Evolutionary conservation across 2,113 vertebrate genomes (phyloP), one percentile per base, ranked within the genome.

Genomic region (Hymenochirus boettgeri): DNA sequence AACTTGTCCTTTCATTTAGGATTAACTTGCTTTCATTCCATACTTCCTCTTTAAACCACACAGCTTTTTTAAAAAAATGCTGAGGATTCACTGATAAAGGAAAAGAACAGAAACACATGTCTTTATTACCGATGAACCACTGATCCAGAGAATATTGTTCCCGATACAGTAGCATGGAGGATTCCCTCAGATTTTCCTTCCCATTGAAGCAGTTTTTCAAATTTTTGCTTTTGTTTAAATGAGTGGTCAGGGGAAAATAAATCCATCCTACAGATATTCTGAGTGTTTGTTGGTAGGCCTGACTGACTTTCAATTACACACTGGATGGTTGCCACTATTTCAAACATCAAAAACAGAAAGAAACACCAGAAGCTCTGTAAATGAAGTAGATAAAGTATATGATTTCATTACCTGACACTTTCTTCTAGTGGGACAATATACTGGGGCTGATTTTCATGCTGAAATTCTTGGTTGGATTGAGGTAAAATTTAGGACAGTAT

Each of bases 301-400:
- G 65, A 58, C 47, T 69, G 47, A 25, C 56, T 69, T 69, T 69
- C 65, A 67, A 67, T 67, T 67, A 67, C 64, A 67, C 65, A 69
- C 57, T 69, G 48, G 65, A 26, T 48, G 47, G 24, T 53, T 67
- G 51, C 45, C 46, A 29, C 64, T 59, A 46, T 57, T 52, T 52
- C 52, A 23, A 59, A 37, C 64, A 59, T 59, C 46, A 46, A 56
- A 59, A 67, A 52, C 23, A 57, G 59, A 66, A 51, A 19, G 64
- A 48, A 58, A 39, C 11, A 50, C 42, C 52, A 31, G 24, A 46
- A 67, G 56, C 53, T 59, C 27, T 67, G 47, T 58, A 52, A 15
- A 52, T 3, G 12, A 31, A 52, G 54, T 35, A 19, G 37, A 13
- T 22, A 17, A 42, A 52, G 54, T 35, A 19, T 51, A 13, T 22